Base-by-base conservation (phyloP, 1,140 invertebrate species). In the Brachionus asplanchnoidis region DNA sequence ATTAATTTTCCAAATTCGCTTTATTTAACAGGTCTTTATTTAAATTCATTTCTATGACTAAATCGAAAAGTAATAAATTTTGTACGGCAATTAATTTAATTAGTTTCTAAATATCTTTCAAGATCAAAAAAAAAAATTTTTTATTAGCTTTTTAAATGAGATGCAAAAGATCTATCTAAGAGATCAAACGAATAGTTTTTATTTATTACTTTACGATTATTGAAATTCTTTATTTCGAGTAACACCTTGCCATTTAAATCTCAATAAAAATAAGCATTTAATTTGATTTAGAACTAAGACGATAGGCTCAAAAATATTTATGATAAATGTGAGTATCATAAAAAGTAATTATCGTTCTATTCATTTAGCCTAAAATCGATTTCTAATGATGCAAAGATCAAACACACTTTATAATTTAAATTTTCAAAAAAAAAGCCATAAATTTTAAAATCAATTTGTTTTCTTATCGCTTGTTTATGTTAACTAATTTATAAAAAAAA, bases 211-310 rank as follows among this genome's bases (percentile, higher is more conserved):
- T 73, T 73, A 73, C 36, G 17, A 73, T 42, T 73, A 73, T 73
- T 73, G 68, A 73, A 73, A 73, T 73, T 73, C 66, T 68, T 68
- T 40, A 42, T 44, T 75, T 75, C n/a, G 3, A 77, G 53, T 60
- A 77, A 77, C 73, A 77, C 73, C 73, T 77, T 77, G 73, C 73
- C 73, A 77, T 77, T 77, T 77, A 77, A 77, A 77, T 77, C 44
- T 36, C 36, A 73, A 73, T 73, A 73, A 73, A 73, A 73, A 42
- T 73, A 36, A 42, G 17, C 9, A 40, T 73, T 75, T 75, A 42
- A 42, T 75, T 75, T 75, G 32, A 42, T 44, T 17, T 75, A 42
- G 40, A 40, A 75, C 17, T 42, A 17, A 75, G 70, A 75, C 40
- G 70, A 68, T 68, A 68, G 66, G 36, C 40, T 77, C 20, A 14